Evolutionary conservation across 1,140 invertebrate genomes (phyloP).

Genomic region (Anastrepha obliqua): DNA sequence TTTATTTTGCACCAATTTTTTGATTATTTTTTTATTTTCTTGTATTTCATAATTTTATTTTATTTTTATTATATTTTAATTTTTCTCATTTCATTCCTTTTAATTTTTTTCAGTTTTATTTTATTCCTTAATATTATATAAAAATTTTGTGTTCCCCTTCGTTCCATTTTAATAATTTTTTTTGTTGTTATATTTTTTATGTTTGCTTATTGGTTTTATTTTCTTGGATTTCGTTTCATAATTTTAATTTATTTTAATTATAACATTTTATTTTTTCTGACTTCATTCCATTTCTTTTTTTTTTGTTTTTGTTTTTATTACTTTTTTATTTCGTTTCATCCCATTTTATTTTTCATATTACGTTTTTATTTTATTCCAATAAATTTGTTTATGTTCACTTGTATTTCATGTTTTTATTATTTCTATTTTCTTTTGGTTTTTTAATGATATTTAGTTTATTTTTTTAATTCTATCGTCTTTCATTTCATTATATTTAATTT

Average conservation of each 20-base stretch:
- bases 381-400: background rate
- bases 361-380: background rate
- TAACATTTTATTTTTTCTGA: background rate
- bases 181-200: background rate
- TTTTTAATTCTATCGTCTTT: background rate
- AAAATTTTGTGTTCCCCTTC: background rate
- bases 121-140: background rate
- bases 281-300: background rate
- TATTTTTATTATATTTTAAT: background rate
- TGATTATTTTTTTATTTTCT: too few relatives aligned
- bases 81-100: background rate
- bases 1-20: too few relatives aligned
- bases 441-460: background rate
- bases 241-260: background rate
- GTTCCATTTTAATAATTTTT: too few relatives aligned
- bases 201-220: background rate
- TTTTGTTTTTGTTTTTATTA: background rate
- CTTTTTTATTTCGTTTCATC: background rate
- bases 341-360: background rate
- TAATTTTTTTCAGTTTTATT: background rate
- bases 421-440: background rate
- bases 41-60: too few relatives aligned
- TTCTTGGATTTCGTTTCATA: background rate
- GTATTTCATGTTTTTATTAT: too few relatives aligned
- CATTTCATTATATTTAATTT: background rate